Evolutionary conservation across 2,113 vertebrate species (phyloP).

Genomic region (Hippocampus comes): DNA sequence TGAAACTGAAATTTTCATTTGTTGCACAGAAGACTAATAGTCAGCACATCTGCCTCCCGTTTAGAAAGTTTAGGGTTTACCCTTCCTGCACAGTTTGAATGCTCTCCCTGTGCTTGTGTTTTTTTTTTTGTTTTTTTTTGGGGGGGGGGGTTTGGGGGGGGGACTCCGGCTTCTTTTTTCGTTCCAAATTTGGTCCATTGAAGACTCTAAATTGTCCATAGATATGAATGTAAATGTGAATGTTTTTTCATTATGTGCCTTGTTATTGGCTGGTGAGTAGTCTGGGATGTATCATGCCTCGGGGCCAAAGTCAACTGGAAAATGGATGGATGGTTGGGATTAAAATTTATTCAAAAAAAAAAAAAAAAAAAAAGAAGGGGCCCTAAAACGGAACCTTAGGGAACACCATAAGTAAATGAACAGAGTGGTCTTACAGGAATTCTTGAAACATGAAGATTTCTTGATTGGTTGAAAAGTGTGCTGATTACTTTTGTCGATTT

Average conservation of each 20-base stretch:
- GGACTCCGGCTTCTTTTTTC: too few species aligned
- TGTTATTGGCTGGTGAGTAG: background rate
- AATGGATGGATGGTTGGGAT: background rate
- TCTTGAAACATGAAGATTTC: background rate
- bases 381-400: background rate
- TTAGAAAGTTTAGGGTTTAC: too few species aligned
- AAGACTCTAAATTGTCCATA: too few species aligned
- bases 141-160: too few species aligned
- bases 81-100: background rate
- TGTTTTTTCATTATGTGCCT: background rate
- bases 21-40: too few species aligned
- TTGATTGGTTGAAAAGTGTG: background rate
- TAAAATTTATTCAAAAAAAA: background rate
- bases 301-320: background rate
- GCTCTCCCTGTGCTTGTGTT: background rate
- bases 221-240: background rate
- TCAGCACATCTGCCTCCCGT: too few species aligned
- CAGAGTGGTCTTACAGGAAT: background rate
- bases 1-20: background rate
- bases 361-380: background rate
- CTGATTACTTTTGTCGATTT: background rate
- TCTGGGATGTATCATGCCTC: too few species aligned
- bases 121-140: too few species aligned
- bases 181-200: too few species aligned
- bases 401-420: background rate